Evolutionary conservation across 2,113 vertebrate species (phyloP), one percentile per base, ranked within the genome.

Genomic region (Phyllostomus discolor): DNA sequence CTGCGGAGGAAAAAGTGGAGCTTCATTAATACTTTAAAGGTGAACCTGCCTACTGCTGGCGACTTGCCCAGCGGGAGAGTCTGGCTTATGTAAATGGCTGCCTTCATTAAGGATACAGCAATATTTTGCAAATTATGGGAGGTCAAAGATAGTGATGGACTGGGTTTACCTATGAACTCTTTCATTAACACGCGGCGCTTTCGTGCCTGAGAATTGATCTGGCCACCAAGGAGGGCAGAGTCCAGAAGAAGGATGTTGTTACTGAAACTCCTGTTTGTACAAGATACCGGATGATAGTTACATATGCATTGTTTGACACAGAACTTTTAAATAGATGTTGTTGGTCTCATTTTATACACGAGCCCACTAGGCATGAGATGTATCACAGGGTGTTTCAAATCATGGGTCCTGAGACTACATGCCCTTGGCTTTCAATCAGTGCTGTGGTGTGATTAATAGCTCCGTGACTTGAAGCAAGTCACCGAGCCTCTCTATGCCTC

Each of bases 91-190:
- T 87, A 97, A 98, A 97, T 97, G 82, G 88, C 93, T 62, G 72
- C 88, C 92, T 96, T 98, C 96, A 96, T 98, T 97, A 98, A 96
- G 57, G 86, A 94, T 62, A 97, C 94, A 91, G 96, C 96, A 95
- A 95, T 96, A 95, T 97, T 97, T 97, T 96, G 82, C 88, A 96
- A 83, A 97, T 97, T 94, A 97, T 84, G 73, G 33, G 93, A 96
- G 91, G 97, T 97, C 96, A 97, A 54, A 83, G 33, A 59, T 38
- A 91, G 91, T 92, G 95, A 97, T 82, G 88, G 97, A 89, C 89
- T 96, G 82, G 38, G 48, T 88, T 95, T 94, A 95, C 75, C 92
- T 50, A 7, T 87, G 82, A 94, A 91, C 82, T 62, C 69, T 80
- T 94, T 82, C 67, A 89, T 94, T 97, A 94, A 91, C 72, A 84